Evolutionary conservation across 2,113 vertebrate species (phyloP).

Genomic region (Tragulus kanchil): DNA sequence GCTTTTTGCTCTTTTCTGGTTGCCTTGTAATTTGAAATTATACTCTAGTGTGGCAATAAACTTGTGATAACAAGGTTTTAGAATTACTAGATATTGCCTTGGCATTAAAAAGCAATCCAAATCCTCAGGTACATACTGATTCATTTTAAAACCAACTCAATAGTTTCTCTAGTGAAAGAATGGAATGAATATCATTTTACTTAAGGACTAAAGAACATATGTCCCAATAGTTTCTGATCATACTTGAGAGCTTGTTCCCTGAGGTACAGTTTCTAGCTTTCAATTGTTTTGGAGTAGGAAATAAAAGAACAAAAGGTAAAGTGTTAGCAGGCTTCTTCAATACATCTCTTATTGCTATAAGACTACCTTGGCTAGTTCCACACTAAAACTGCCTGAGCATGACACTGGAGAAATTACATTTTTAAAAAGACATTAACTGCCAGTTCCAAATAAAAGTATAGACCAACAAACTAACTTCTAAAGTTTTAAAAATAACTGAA

Average conservation of each 20-base stretch:
- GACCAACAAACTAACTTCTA: slow-evolving; percentile 30
- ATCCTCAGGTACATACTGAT: slow-evolving; percentile 46
- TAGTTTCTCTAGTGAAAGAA: slow-evolving; percentile 26
- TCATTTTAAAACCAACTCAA: slow-evolving; percentile 54
- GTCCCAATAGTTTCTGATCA: slow-evolving; percentile 56
- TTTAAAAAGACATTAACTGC: slow-evolving; percentile 69
- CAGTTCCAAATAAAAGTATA: slow-evolving; percentile 57
- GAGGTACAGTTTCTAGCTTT: slow-evolving; percentile 63
- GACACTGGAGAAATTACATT: slow-evolving; percentile 62
- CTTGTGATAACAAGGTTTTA: slow-evolving; percentile 61
- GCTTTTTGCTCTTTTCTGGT: slow-evolving; percentile 64
- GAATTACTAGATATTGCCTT: slow-evolving; percentile 48
- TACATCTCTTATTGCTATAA: slow-evolving; percentile 58
- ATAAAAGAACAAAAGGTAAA: slow-evolving; percentile 64
- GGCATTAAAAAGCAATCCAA: slow-evolving; percentile 55
- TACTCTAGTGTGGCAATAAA: slow-evolving; percentile 53
- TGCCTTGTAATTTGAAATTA: slow-evolving; percentile 72
- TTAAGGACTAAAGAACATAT: slow-evolving; percentile 67
- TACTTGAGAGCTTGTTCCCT: slow-evolving; percentile 50
- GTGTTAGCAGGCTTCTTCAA: slow-evolving; percentile 58
- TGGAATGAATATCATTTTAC: slow-evolving; percentile 71
- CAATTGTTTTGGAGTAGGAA: slow-evolving; percentile 66
- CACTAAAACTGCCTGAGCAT: slow-evolving; percentile 64
- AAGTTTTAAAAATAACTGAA: slow-evolving; percentile 62
- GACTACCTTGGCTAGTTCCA: slow-evolving; percentile 72